These are phyloP conservation scores for Poecilia gillii DNA, from an alignment of 2,797 vertebrate species.

Conservation along the genomic window DNA sequence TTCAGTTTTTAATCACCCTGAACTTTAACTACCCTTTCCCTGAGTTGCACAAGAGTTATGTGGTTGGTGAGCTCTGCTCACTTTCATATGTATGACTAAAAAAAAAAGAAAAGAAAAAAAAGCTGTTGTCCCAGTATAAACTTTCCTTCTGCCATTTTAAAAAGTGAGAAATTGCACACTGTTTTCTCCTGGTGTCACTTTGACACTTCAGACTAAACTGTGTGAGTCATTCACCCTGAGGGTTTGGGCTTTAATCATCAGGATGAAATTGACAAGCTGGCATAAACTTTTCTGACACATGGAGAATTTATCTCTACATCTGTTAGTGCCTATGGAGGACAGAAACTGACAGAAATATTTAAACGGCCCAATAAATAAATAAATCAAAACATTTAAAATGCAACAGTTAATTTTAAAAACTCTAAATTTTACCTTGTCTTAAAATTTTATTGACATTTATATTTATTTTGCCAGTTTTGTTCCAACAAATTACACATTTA, in stretches of 20 bases:
- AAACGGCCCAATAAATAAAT: too few relatives aligned
- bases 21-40: background rate
- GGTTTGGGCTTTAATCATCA: background rate
- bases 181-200: background rate
- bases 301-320: background rate
- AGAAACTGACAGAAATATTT: too few relatives aligned
- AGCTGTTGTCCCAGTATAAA: background rate
- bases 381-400: too few relatives aligned
- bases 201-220: background rate
- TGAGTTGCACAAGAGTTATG: background rate
- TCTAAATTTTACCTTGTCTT: too few relatives aligned
- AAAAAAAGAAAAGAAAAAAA: background rate
- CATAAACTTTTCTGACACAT: background rate
- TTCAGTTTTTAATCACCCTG: background rate
- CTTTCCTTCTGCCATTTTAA: background rate
- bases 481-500: too few relatives aligned
- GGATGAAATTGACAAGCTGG: background rate
- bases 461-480: too few relatives aligned
- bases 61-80: background rate
- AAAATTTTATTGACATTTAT: too few relatives aligned
- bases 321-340: background rate
- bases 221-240: background rate
- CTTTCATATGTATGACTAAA: background rate
- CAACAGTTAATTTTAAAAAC: too few relatives aligned
- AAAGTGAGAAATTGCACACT: background rate